Percentiles rank a stretch among this genome's conserved stretches.
Evolutionary conservation across 2,113 vertebrate species (phyloP).

Genomic region (Thamnaconus septentrionalis): DNA sequence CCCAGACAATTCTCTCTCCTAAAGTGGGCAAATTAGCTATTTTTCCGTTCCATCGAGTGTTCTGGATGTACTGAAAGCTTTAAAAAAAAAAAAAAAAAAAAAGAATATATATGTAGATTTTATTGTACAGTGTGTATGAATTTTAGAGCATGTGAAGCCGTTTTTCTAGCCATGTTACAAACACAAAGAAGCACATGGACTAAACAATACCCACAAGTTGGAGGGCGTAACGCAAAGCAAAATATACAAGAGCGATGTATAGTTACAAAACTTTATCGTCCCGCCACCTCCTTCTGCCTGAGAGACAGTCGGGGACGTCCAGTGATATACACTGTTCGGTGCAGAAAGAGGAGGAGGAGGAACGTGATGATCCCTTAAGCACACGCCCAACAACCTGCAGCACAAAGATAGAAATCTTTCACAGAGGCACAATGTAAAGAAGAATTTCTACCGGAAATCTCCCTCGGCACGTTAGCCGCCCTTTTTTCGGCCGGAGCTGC

Average conservation of each 20-base stretch:
- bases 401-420: conserved; percentile 45
- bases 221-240: conserved; percentile 1
- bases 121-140: conserved; percentile 78
- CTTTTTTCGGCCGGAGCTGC: conserved; percentile 4
- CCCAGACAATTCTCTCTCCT: too few relatives aligned
- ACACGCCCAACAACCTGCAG: conserved; percentile 38
- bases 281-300: conserved; percentile 10
- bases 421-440: conserved; percentile 28
- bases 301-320: conserved; percentile 1
- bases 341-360: conserved; percentile 24
- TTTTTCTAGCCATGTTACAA: conserved; percentile 71
- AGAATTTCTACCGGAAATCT: not conserved
- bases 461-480: conserved; percentile 22
- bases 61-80: conserved; percentile 75
- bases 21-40: conserved; percentile 16
- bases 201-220: conserved; percentile 21
- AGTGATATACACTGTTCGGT: not conserved
- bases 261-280: conserved; percentile 26
- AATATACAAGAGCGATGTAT: conserved; percentile 18
- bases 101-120: conserved; percentile 68
- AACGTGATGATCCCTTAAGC: conserved; percentile 28
- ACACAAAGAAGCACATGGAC: conserved; percentile 71
- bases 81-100: conserved; percentile 47
- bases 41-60: conserved; percentile 38
- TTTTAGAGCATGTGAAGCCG: conserved; percentile 78